Evolutionary conservation across 2,113 vertebrate genomes (phyloP), one percentile per base, ranked within the genome.

Genomic region (Hemicordylus capensis): DNA sequence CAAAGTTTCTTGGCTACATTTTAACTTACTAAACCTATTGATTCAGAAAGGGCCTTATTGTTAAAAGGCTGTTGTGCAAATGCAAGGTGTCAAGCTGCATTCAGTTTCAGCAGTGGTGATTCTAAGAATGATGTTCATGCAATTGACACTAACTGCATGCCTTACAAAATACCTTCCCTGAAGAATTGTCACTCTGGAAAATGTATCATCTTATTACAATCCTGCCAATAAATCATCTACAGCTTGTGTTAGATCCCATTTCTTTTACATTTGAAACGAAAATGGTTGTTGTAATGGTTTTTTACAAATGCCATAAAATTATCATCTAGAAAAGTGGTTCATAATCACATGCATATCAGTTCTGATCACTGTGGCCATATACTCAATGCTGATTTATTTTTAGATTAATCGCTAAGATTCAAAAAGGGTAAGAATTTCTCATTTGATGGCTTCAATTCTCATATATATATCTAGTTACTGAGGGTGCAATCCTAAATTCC

Each of bases 181-280:
- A 67, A 56, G 39, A 86, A 59, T 46, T 87, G 83, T 61, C 39
- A 46, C 28, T 31, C 28, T n/a, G 58, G 64, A 87, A 87, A 37
- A 42, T 76, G 42, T 51, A 14, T n/a, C 26, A 8, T 37, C 26
- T 79, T 79, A 76, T 37, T 86, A 76, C 76, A 48, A 67, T 58
- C 12, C 66, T 88, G 59, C 3, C 81, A 51, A 85, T 85, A 90
- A 90, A 89, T 89, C 83, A 90, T 48, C 72, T 83, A 44, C 67
- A 72, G 46, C 9, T 31, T 56, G 5, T 81, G 64, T 84, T 84
- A 89, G 24, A 28, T 83, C 58, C 31, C 75, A 83, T 88, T 85
- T 83, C 83, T 83, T 59, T 86, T 51, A 58, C 54, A 84, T 85
- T 89, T 81, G 73, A 85, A 75, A 89, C 58, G 81, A 77, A 88